A percentile compares a stretch with the other conserved stretches of the same genome.
Evolutionary conservation across 2,888 invertebrate species (phyloP).

Genomic region (Hydraecia micacea): DNA sequence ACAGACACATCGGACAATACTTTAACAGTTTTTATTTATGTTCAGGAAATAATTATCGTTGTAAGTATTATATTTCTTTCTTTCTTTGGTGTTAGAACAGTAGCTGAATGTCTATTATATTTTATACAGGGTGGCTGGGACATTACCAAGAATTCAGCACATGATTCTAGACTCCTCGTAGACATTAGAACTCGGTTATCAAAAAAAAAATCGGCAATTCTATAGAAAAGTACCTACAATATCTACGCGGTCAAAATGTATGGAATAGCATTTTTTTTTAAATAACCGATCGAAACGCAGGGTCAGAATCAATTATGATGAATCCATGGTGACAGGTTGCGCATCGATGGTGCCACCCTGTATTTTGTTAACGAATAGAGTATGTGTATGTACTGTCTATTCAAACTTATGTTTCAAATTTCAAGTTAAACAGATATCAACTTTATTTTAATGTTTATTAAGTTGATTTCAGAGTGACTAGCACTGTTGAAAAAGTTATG

Average conservation of each 20-base stretch:
- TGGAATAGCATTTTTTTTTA: neutral
- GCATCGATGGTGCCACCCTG: neutral
- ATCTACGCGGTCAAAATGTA: no score
- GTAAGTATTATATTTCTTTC: slow-evolving; percentile 39
- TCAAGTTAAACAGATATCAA: no score
- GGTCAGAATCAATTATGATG: neutral
- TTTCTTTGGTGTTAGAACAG: neutral
- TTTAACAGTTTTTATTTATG: slow-evolving; percentile 26
- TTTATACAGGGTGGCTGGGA: neutral
- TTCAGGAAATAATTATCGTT: slow-evolving; percentile 7
- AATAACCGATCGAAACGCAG: neutral
- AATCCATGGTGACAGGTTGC: neutral
- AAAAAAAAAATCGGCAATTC: neutral
- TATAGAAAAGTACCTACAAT: no score
- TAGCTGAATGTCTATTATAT: neutral
- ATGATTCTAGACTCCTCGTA: neutral
- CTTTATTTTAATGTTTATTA: no score
- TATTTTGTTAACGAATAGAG: no score
- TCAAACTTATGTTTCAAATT: no score
- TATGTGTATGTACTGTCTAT: no score
- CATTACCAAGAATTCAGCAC: neutral
- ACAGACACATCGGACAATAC: slow-evolving; percentile 32
- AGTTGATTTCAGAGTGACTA: no score
- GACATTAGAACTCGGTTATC: neutral
- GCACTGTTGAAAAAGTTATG: no score